phyloP scores from a whole-genome alignment of 2,888 invertebrate genomes.

The Therioaphis trifolii region DNA sequence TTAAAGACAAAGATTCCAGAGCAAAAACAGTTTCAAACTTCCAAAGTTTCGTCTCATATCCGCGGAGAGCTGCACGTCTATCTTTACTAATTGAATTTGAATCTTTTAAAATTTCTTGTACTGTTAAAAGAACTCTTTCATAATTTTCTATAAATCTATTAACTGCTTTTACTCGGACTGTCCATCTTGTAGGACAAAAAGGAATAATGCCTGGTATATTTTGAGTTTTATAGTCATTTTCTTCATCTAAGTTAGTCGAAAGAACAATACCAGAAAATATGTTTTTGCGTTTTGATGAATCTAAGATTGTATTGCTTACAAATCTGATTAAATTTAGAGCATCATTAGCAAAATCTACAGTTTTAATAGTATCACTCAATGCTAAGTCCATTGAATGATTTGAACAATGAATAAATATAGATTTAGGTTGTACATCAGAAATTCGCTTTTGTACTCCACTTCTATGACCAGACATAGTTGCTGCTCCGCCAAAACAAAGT shows the following conservation, averaged over 20 bases:
- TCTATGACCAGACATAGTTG: constrained; percentile 55
- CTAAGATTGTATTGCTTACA: constrained; percentile 14
- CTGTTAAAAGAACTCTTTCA: constrained; percentile 26
- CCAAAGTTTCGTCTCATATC: constrained; percentile 16
- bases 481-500: constrained; percentile 62
- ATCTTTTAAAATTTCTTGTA: constrained; percentile 20
- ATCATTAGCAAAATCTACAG: constrained; percentile 28
- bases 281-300: constrained; percentile 27
- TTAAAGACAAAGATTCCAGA: constrained; percentile 19
- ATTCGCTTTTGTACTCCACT: constrained; percentile 51
- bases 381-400: constrained; percentile 29
- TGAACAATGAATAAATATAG: constrained; percentile 24
- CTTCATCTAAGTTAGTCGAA: background rate
- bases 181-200: constrained; percentile 23
- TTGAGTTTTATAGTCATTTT: constrained; percentile 19
- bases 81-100: constrained; percentile 20
- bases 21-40: constrained; percentile 27
- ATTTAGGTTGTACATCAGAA: constrained; percentile 29
- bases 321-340: constrained; percentile 39
- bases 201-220: constrained; percentile 27
- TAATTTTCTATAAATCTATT: constrained; percentile 24
- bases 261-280: constrained; percentile 26
- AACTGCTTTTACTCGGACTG: constrained; percentile 24
- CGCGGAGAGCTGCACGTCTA: constrained; percentile 7
- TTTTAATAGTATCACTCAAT: constrained; percentile 27